phyloP scores from a whole-genome alignment of 2,888 invertebrate species.

The Drosophila emarginata region DNA sequence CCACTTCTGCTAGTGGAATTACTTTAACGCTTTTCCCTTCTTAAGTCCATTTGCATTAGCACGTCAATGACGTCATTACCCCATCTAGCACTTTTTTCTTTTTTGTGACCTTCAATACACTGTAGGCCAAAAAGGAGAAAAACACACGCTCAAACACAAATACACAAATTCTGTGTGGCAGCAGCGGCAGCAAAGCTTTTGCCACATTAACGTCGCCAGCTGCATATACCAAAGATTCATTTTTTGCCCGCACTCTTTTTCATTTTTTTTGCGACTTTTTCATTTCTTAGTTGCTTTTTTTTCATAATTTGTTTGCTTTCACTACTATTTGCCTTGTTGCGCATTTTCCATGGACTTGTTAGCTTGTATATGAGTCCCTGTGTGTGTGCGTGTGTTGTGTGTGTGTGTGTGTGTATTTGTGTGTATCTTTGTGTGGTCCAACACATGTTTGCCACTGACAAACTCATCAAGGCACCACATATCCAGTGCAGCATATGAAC shows the following conservation, averaged over 20 bases:
- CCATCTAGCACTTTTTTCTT: conserved; percentile 18
- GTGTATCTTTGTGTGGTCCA: conserved; percentile 44
- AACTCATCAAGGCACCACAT: conserved; percentile 46
- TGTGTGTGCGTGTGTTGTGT: conserved; percentile 5
- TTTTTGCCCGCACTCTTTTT: conserved; percentile 28
- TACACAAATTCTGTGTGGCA: conserved; percentile 26
- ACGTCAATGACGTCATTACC: conserved; percentile 53
- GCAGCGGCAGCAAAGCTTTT: conserved; percentile 39
- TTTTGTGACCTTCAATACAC: conserved; percentile 45
- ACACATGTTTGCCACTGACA: conserved; percentile 52
- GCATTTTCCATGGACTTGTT: conserved; percentile 42
- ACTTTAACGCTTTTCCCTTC: conserved; percentile 20
- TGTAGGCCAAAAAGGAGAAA: background rate
- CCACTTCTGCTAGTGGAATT: conserved; percentile 8
- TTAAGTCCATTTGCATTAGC: conserved; percentile 43
- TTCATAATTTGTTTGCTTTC: conserved; percentile 43
- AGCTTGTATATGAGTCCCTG: background rate
- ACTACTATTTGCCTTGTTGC: conserved; percentile 60
- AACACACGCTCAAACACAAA: background rate
- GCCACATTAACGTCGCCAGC: conserved; percentile 63
- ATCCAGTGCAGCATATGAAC: conserved; percentile 13
- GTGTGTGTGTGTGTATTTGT: conserved; percentile 13
- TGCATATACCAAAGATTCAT: conserved; percentile 26
- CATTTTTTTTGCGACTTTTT: conserved; percentile 19
- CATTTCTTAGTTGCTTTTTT: conserved; percentile 63